phyloP scores from a whole-genome alignment of 2,888 invertebrate genomes.

The Clepsis dumicolana region DNA sequence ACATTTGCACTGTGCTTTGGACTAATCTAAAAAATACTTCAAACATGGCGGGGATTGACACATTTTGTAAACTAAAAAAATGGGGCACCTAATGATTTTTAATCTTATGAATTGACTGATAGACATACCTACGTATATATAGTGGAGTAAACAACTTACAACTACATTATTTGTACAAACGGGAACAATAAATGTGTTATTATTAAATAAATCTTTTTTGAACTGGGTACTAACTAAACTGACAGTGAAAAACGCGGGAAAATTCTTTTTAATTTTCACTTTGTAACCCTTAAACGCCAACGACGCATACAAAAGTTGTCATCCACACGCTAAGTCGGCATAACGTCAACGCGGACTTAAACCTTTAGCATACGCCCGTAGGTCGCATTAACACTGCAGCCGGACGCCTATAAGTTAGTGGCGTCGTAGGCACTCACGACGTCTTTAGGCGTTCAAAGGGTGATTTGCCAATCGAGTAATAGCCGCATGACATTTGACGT shows the following conservation, averaged over 20 bases:
- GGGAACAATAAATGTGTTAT: background rate
- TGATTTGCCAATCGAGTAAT: too few relatives aligned
- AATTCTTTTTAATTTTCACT: background rate
- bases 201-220: background rate
- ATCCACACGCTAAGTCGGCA: too few relatives aligned
- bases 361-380: too few relatives aligned
- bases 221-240: background rate
- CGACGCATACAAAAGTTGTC: too few relatives aligned
- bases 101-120: slow-evolving; percentile 41
- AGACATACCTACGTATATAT: slow-evolving; percentile 37
- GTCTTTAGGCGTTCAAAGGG: too few relatives aligned
- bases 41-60: slow-evolving; percentile 13
- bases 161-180: slow-evolving; percentile 42
- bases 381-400: too few relatives aligned
- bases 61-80: slow-evolving; percentile 17
- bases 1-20: slow-evolving; percentile 40
- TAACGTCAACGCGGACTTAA: too few relatives aligned
- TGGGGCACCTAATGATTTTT: slow-evolving; percentile 19
- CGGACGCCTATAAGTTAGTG: too few relatives aligned
- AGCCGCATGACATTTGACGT: too few relatives aligned
- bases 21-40: slow-evolving; percentile 35
- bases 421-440: too few relatives aligned
- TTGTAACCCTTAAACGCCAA: too few relatives aligned
- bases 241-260: background rate
- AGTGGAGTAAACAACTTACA: slow-evolving; percentile 42